Base-by-base conservation (phyloP, 2,113 vertebrate genomes). In the Hydropotes inermis region DNA sequence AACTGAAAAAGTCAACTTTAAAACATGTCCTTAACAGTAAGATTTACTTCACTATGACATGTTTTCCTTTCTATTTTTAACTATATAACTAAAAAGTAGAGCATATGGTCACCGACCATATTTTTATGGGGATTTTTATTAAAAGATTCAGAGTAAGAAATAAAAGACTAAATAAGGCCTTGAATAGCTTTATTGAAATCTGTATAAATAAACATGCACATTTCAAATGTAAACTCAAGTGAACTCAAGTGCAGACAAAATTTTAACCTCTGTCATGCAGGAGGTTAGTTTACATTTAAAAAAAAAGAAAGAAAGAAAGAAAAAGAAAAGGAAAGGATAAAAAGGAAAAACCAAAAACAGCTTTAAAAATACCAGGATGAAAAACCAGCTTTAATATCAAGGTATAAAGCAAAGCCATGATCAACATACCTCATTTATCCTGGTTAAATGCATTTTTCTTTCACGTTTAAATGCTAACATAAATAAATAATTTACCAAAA, bases 401-500 rank as follows among this genome's bases (percentile, higher is more conserved):
- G 99, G 98, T 99, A 99, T 99, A 99, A 99, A 99, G 99, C 99
- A 99, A 98, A 99, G 98, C 99, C 99, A 99, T 99, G 96, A 98
- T 96, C 98, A 98, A 99, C 99, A 98, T 98, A 99, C 97, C 96
- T 99, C 98, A 98, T 98, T 99, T 99, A 99, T 99, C 99, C 99
- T 99, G 99, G 99, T 99, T 99, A 99, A 99, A 99, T 99, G 99
- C 99, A 99, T 98, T 98, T 99, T 98, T 98, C 98, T 96, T 85
- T 74, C 57, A 99, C 98, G 99, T 99, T 99, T 99, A 99, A 99
- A 99, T 99, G 99, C 99, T 99, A 99, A 99, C 99, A 99, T 99
- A 99, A 99, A 99, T 99, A 99, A 99, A 99, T 99, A 99, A 99
- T 99, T 99, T 99, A 99, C 99, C 99, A 99, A 99, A 99, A 99